Percentiles rank a stretch among this genome's conserved stretches.
Evolutionary conservation across 2,113 vertebrate species (phyloP).

Genomic region (Phasianus colchicus): DNA sequence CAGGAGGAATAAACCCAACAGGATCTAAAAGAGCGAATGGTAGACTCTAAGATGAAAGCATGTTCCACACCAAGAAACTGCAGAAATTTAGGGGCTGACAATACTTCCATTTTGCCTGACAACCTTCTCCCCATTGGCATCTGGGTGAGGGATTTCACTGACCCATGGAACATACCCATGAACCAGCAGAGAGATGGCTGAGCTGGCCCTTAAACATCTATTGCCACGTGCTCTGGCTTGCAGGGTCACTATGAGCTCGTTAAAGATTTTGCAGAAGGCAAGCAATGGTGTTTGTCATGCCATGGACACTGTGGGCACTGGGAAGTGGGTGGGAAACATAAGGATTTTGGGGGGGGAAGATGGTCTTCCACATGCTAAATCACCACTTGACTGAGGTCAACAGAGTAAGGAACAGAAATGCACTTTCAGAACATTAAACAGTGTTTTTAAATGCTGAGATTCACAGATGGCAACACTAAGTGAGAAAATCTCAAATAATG

Average conservation of each 20-base stretch:
- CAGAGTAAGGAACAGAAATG: not conserved
- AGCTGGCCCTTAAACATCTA: not conserved
- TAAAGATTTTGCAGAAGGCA: not conserved
- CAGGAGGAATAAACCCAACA: not conserved
- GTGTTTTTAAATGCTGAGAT: not conserved
- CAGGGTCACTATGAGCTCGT: not conserved
- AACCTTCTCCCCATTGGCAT: fast-evolving
- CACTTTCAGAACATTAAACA: not conserved
- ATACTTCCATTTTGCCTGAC: not conserved
- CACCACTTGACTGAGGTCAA: not conserved
- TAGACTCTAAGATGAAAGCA: fast-evolving
- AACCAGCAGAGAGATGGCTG: not conserved
- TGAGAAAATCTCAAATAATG: not conserved
- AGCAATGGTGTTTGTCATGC: not conserved
- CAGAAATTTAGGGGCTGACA: not conserved
- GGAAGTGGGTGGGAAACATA: not conserved
- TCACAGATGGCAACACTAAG: not conserved
- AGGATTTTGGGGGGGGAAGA: not conserved
- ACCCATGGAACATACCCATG: not conserved
- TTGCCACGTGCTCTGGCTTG: not conserved
- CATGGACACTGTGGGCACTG: fast-evolving
- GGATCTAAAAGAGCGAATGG: not conserved
- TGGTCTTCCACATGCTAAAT: not conserved
- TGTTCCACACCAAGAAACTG: not conserved
- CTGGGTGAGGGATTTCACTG: not conserved